Evolutionary conservation across 2,113 vertebrate genomes (phyloP), one percentile per base, ranked within the genome.

Genomic region (Amphiprion percula): DNA sequence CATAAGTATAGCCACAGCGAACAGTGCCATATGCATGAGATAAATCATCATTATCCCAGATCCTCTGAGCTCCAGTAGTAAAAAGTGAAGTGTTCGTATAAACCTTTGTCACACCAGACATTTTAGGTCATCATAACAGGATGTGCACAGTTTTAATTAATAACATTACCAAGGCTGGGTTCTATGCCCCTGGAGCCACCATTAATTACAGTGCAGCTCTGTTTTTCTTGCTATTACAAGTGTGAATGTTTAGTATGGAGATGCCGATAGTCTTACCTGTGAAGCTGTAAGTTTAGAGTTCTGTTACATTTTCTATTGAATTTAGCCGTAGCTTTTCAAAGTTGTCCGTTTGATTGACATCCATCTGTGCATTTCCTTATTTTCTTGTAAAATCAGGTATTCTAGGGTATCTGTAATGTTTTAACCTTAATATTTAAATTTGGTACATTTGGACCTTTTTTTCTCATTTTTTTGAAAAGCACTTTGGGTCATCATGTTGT

Each of bases 81-180:
- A 59, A 4, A 30, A 24, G 7, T 19, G 9, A 19, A 59, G 16
- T n/a, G 58, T 62, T n/a, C 2, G 9, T 24, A 44, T 15, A 44
- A 21, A 10, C 2, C 33, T 41, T 39, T 39, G 24, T 73, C 62
- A 66, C 30, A 59, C 4, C 41, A 33, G 39, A 23, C 50, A 17
- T 30, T 17, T 17, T 63, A 10, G 19, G 24, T 49, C 16, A 2
- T 24, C 37, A 28, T 64, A 47, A 58, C 62, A 47, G 61, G 52
- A 74, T 74, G 61, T 19, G 41, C 72, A 56, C 72, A 58, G 53
- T 26, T 75, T 4, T 75, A 58, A 66, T 56, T 66, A 64, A 46
- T 74, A 62, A 64, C 71, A 55, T 74, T 64, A 75, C 58, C 4
- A 5, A 75, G 46, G 55, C 24, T 14, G 16, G 26, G 26, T 26